These are phyloP conservation scores for Pholis gunnellus DNA, from an alignment of 2,113 vertebrate genomes.

Conservation along the genomic window DNA sequence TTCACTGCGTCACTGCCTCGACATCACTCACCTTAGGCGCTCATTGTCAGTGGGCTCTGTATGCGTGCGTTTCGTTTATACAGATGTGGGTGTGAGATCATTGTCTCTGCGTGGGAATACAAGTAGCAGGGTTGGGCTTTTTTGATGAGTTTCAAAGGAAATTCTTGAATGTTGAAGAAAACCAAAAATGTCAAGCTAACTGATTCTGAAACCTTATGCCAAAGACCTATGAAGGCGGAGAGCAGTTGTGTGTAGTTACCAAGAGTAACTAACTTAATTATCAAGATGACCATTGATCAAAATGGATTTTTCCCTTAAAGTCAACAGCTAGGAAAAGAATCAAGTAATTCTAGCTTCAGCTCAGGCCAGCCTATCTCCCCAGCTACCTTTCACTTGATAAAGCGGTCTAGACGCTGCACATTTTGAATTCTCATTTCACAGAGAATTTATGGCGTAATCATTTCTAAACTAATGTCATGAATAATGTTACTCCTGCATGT, in stretches of 20 bases:
- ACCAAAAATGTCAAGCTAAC: not conserved
- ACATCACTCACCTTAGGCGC: conserved; percentile 56
- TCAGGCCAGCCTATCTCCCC: not conserved
- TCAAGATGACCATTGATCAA: not conserved
- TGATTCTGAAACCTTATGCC: not conserved
- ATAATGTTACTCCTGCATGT: not conserved
- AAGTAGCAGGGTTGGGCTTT: conserved; percentile 1
- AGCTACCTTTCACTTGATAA: not conserved
- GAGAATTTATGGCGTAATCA: not conserved
- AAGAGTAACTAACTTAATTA: not conserved
- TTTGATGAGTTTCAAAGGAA: conserved; percentile 5
- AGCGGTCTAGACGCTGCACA: not conserved
- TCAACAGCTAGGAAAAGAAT: not conserved
- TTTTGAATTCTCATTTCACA: too few species aligned
- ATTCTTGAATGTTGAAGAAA: not conserved
- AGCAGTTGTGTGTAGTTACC: not conserved
- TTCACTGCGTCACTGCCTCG: conserved; percentile 30
- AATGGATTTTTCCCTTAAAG: not conserved
- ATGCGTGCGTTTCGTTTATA: not conserved
- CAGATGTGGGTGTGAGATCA: conserved; percentile 13
- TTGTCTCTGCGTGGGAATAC: not conserved
- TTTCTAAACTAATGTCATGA: not conserved
- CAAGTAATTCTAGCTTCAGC: not conserved
- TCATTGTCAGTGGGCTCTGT: conserved; percentile 16
- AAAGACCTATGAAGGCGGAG: not conserved